A percentile compares a stretch with the other conserved stretches of the same genome.
Conservation (phyloP, 2,888 invertebrate genomes). For the Cephonodes hylas region DNA sequence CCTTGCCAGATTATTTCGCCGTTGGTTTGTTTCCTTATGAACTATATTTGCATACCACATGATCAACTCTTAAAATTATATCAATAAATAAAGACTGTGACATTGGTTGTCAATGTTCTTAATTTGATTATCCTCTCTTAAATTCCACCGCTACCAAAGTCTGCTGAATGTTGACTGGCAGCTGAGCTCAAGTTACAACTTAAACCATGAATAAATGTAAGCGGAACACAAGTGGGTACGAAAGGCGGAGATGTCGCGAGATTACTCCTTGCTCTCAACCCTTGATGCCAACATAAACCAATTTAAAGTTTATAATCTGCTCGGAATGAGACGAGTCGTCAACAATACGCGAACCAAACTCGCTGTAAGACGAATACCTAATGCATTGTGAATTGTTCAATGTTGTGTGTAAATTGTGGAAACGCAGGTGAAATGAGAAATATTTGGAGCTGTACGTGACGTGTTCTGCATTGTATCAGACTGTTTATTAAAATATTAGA, state of each 20-base stretch:
- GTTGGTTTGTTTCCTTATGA: too few species aligned
- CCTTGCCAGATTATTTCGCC: too few species aligned
- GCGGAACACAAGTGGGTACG: neutral
- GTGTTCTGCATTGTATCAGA: too few species aligned
- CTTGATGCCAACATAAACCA: constrained; percentile 35
- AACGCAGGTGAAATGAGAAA: neutral
- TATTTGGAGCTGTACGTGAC: too few species aligned
- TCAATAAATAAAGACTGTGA: too few species aligned
- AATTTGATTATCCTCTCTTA: neutral
- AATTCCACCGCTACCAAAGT: neutral
- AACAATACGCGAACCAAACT: neutral
- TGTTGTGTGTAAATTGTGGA: neutral
- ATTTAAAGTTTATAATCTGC: constrained; percentile 47
- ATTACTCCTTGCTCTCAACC: neutral
- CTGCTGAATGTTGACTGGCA: neutral
- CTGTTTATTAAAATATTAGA: too few species aligned
- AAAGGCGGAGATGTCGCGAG: neutral
- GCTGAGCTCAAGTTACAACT: neutral
- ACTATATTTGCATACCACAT: too few species aligned
- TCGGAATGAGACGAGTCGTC: constrained; percentile 14
- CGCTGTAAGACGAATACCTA: neutral
- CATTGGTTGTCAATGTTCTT: too few species aligned
- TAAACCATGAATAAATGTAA: neutral
- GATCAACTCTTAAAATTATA: too few species aligned
- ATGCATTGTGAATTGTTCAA: neutral